Conservation (phyloP, 2,113 vertebrate genomes). For the Nothoprocta perdicaria region DNA sequence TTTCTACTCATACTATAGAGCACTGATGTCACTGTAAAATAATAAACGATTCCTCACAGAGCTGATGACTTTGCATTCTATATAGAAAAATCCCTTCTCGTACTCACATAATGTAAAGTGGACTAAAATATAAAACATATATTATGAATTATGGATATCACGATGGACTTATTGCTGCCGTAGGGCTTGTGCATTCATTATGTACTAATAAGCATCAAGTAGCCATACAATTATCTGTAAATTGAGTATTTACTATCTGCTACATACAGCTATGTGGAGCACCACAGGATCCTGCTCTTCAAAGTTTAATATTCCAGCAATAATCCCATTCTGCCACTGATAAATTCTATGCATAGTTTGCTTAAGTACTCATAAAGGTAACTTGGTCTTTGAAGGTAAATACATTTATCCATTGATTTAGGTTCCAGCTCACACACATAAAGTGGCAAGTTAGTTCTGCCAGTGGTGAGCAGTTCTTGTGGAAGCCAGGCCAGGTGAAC, state of each 20-base stretch:
- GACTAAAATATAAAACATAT: not conserved
- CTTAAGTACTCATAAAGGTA: not conserved
- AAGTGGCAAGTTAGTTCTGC: accelerated
- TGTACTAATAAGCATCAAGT: not conserved
- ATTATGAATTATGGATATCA: not conserved
- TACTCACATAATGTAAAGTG: not conserved
- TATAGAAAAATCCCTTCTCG: not conserved
- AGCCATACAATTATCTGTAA: not conserved
- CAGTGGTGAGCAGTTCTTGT: accelerated
- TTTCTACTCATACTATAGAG: not conserved
- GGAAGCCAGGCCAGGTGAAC: not conserved
- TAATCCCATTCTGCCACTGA: not conserved
- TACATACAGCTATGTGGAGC: not conserved
- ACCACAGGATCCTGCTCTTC: not conserved
- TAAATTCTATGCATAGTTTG: not conserved
- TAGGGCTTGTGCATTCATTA: not conserved
- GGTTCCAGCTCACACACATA: not conserved
- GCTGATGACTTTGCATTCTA: not conserved
- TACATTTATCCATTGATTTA: not conserved
- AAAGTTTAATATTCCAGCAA: not conserved
- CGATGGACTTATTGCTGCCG: not conserved
- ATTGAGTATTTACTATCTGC: not conserved
- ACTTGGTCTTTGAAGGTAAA: not conserved
- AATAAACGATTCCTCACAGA: not conserved
- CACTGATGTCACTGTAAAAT: not conserved